Evolutionary conservation across 2,113 vertebrate species (phyloP).

Genomic region (Arizona elegans): DNA sequence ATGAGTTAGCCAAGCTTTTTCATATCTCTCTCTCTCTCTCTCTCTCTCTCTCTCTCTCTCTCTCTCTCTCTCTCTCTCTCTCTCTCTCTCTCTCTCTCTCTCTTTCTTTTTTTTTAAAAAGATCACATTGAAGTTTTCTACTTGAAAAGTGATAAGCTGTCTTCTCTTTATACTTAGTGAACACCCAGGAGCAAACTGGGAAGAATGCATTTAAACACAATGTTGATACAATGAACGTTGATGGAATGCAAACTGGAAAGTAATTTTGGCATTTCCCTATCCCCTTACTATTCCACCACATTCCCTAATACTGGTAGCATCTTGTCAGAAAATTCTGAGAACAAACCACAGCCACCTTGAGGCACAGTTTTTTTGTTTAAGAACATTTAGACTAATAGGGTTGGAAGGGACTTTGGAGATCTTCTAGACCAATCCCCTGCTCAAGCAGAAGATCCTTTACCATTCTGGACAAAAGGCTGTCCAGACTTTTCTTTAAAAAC

Average conservation of each 20-base stretch:
- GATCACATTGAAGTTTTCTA: slow-evolving; percentile 42
- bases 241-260: slow-evolving; percentile 32
- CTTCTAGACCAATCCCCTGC: not conserved
- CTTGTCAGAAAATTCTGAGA: slow-evolving; percentile 35
- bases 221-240: slow-evolving; percentile 29
- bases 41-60: not conserved
- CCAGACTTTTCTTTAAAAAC: not conserved
- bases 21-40: not conserved
- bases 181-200: slow-evolving; percentile 46
- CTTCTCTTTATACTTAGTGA: slow-evolving; percentile 40
- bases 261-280: not conserved
- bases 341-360: slow-evolving; percentile 22
- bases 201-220: slow-evolving; percentile 42
- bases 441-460: not conserved
- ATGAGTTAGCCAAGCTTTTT: slow-evolving; percentile 35
- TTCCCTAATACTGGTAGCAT: slow-evolving; percentile 3
- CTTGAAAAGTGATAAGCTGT: slow-evolving; percentile 40
- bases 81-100: too few species aligned
- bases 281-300: not conserved
- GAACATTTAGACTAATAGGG: not conserved
- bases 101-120: not conserved
- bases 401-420: not conserved
- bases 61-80: too few species aligned
- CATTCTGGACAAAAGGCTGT: not conserved
- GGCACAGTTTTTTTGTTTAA: slow-evolving; percentile 33